phyloP scores from a whole-genome alignment of 1,140 invertebrate genomes.

The Pygmarrhopalites habei region DNA sequence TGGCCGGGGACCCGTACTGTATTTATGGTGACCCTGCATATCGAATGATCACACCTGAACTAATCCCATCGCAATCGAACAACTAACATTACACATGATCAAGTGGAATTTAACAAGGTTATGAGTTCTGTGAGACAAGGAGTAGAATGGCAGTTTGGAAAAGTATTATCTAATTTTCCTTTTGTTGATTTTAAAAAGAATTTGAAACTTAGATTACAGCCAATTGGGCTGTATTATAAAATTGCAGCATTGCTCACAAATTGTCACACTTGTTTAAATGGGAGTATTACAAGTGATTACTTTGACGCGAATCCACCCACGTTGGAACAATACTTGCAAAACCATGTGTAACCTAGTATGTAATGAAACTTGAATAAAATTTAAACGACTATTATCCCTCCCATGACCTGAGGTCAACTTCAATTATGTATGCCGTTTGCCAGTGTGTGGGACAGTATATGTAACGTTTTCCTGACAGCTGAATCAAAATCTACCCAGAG shows the following conservation, averaged over 20 bases:
- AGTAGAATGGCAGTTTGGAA: conserved; percentile 15
- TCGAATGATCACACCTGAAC: neutral
- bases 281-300: conserved; percentile 3
- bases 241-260: conserved; percentile 6
- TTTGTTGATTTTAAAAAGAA: conserved; percentile 21
- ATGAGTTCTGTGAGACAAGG: conserved; percentile 13
- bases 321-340: no score
- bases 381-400: no score
- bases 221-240: conserved; percentile 9
- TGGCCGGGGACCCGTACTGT: neutral
- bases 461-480: no score
- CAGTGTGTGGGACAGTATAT: no score
- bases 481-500: no score
- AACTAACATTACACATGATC: neutral
- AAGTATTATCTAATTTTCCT: conserved; percentile 5
- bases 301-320: conserved; percentile 1
- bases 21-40: conserved; percentile 19
- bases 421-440: no score
- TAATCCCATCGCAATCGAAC: conserved; percentile 16
- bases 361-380: no score
- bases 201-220: neutral
- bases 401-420: no score
- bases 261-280: conserved; percentile 16
- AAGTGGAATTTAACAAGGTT: neutral
- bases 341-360: no score